A percentile compares a stretch with the other conserved stretches of the same genome.
phyloP scores from a whole-genome alignment of 2,888 invertebrate species.

The Magallana nippona region DNA sequence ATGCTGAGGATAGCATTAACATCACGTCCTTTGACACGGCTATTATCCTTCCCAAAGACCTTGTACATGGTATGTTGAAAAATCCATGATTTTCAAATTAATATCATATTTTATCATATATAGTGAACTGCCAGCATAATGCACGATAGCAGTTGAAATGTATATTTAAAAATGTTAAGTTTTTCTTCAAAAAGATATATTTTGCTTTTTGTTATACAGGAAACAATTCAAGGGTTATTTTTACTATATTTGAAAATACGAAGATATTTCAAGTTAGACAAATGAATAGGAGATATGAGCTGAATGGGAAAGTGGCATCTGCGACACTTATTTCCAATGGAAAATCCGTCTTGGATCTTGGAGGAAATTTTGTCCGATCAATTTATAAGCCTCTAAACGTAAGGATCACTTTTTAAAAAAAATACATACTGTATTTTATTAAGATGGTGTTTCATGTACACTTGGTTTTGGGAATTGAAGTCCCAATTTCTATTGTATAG shows the following conservation, averaged over 20 bases:
- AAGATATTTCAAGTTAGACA: conserved; percentile 40
- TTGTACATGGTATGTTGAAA: neutral
- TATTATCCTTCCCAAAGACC: neutral
- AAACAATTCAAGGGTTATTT: conserved; percentile 30
- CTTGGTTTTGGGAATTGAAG: no score
- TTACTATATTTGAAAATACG: conserved; percentile 41
- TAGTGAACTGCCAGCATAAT: no score
- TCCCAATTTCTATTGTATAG: no score
- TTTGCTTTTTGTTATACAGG: conserved; percentile 25
- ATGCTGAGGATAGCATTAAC: neutral
- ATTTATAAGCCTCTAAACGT: conserved; percentile 61
- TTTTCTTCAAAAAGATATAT: no score
- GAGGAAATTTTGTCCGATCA: conserved; percentile 54
- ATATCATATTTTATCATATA: no score
- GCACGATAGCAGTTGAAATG: no score
- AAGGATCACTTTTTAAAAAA: conserved; percentile 2
- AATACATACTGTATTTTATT: no score
- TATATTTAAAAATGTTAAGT: no score
- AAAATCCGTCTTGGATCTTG: conserved; percentile 53
- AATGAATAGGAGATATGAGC: conserved; percentile 44
- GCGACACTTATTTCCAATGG: conserved; percentile 54
- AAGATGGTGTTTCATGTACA: no score
- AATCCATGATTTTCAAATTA: no score
- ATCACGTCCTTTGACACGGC: neutral
- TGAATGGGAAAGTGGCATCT: conserved; percentile 59